Evolutionary conservation across 2,888 invertebrate species (phyloP).

Genomic region (Parnassius apollo): DNA sequence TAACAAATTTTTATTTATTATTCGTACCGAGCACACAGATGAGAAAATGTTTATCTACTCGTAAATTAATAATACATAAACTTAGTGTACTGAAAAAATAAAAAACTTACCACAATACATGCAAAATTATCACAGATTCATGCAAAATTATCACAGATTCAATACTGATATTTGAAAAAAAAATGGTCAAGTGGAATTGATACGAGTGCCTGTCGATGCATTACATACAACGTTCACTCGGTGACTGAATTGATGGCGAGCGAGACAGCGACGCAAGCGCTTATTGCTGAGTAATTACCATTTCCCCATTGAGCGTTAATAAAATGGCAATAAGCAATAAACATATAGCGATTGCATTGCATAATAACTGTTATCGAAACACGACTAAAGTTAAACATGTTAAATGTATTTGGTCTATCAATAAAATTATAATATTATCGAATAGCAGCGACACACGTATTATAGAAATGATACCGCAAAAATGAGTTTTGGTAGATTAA

Average conservation of each 20-base stretch:
- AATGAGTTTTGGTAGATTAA: no score
- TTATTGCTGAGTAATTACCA: conserved; percentile 16
- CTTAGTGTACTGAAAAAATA: background rate
- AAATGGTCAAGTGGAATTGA: background rate
- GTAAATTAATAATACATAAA: no score
- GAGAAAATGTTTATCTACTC: no score
- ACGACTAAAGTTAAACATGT: background rate
- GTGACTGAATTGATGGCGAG: conserved; percentile 18
- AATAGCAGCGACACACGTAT: no score
- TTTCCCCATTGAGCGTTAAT: conserved; percentile 17
- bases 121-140: conserved; percentile 7
- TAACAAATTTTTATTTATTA: no score
- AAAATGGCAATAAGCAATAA: conserved; percentile 4
- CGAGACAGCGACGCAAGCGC: conserved; percentile 14
- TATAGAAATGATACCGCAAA: no score
- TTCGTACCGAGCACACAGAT: no score
- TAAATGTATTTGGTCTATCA: background rate
- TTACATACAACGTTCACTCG: conserved; percentile 17
- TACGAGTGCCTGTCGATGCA: conserved; percentile 15
- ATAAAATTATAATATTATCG: background rate
- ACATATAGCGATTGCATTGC: background rate
- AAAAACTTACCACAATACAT: conserved; percentile 8
- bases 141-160: conserved; percentile 6
- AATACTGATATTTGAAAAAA: background rate
- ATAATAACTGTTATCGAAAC: background rate